A percentile compares a stretch with the other conserved stretches of the same genome.
Conservation (phyloP, 2,113 vertebrate species). For the Gasterosteus nipponicus region DNA sequence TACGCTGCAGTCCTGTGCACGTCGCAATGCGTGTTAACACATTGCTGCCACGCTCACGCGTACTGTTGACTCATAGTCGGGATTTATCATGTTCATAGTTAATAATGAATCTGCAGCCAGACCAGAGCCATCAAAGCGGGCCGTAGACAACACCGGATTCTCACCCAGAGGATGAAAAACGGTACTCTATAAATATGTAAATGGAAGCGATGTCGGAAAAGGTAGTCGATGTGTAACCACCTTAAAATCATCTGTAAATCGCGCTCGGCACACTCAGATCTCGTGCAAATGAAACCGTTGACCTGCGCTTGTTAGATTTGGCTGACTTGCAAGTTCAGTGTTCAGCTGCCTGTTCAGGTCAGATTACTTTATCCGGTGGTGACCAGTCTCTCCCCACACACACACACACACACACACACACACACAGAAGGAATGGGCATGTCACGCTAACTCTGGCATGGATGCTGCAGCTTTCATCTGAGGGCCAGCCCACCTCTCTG, state of each 20-base stretch:
- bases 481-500: slow-evolving; percentile 40
- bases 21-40: not conserved
- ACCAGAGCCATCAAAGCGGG: too few relatives aligned
- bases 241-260: slow-evolving; percentile 13
- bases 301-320: slow-evolving; percentile 25
- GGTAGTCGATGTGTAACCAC: not conserved
- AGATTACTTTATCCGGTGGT: slow-evolving; percentile 45
- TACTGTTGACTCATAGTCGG: too few relatives aligned
- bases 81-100: not conserved
- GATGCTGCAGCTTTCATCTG: slow-evolving; percentile 52
- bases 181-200: not conserved
- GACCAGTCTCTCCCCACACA: slow-evolving; percentile 24
- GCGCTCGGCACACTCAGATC: not conserved
- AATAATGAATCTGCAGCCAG: too few relatives aligned
- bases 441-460: slow-evolving; percentile 56
- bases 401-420: slow-evolving; percentile 31
- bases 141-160: too few relatives aligned
- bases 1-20: not conserved
- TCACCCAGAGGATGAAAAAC: too few relatives aligned
- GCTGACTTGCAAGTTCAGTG: slow-evolving; percentile 31
- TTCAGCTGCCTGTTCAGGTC: slow-evolving; percentile 46
- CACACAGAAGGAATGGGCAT: slow-evolving; percentile 35
- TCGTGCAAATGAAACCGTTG: slow-evolving; percentile 17
- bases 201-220: not conserved
- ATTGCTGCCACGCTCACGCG: slow-evolving; percentile 15